Evolutionary conservation across 1,140 invertebrate genomes (phyloP), one percentile per base, ranked within the genome.

Genomic region (Wiebesia pumilae): DNA sequence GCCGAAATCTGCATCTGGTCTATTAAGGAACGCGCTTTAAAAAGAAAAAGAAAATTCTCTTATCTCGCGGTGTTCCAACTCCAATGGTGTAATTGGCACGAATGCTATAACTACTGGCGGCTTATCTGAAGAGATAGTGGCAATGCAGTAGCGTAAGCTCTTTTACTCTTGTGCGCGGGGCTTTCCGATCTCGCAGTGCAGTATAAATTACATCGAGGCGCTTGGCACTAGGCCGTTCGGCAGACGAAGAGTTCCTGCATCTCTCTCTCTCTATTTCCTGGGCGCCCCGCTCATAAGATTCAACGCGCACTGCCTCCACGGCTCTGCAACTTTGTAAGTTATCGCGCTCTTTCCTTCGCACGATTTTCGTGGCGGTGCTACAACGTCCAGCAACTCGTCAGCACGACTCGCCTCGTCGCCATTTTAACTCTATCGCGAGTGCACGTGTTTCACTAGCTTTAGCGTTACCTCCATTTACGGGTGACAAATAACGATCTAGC

Each of bases 61-160:
- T 75, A 75, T 75, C 69, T 12, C 24, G 16, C 33, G 7, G n/a
- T n/a, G n/a, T n/a, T n/a, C 10, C n/a, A 6, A 3, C 21, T 73
- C 35, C 38, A 43, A 75, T 75, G 71, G 10, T 75, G 71, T n/a
- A 75, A 75, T 43, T 71, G 69, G 33, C 69, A 38, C 69, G 19
- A 71, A 7, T 40, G 35, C 12, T n/a, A n/a, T 69, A 35, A 16
- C 14, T 21, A 69, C 16, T 3, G 0, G 2, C 4, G 38, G 24
- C 71, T 75, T 75, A 75, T 75, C 71, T 47, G 40, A 67, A 82
- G 87, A 88, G 86, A 47, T 80, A 81, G 51, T 58, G 73, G 79
- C 71, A 38, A 81, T 51, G 51, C 27, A 40, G 62, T 73, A 73
- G 80, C 78, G 80, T 38, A 58, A 73, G 77, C 79, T 51, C 71